A percentile compares a stretch with the other conserved stretches of the same genome.
Evolutionary conservation across 1,140 invertebrate species (phyloP).

Genomic region (Drosophila navojoa): DNA sequence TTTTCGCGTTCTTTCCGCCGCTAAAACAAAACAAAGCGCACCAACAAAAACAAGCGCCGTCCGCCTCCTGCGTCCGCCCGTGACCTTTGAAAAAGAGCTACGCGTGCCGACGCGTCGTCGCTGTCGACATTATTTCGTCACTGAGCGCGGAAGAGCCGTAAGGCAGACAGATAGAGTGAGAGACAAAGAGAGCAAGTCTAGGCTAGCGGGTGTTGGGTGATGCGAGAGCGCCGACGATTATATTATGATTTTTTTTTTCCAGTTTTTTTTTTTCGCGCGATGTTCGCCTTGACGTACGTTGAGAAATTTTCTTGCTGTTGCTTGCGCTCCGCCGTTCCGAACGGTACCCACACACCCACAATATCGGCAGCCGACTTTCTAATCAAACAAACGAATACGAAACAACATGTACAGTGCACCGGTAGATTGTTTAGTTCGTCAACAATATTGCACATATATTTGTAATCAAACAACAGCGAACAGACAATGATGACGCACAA

Average conservation of each 20-base stretch:
- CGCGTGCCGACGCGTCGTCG: constrained; percentile 17
- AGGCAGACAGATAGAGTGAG: constrained; percentile 5
- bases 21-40: constrained; percentile 7
- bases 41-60: constrained; percentile 21
- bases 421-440: constrained; percentile 53
- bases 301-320: constrained; percentile 56
- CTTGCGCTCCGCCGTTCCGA: constrained; percentile 13
- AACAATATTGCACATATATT: constrained; percentile 54
- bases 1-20: constrained; percentile 24
- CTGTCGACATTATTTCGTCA: constrained; percentile 52
- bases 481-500: constrained; percentile 71
- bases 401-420: constrained; percentile 51
- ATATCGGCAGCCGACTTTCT: constrained; percentile 63
- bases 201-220: constrained; percentile 24
- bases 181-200: constrained; percentile 10
- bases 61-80: constrained; percentile 12
- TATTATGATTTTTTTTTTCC: constrained; percentile 24
- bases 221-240: constrained; percentile 34
- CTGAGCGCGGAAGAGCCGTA: constrained; percentile 25
- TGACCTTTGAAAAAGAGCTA: constrained; percentile 45
- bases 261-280: constrained; percentile 20
- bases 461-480: constrained; percentile 16
- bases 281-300: constrained; percentile 28
- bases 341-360: constrained; percentile 27
- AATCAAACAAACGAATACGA: constrained; percentile 66